phyloP scores from a whole-genome alignment of 2,113 vertebrate species.

The Chloebia gouldiae region DNA sequence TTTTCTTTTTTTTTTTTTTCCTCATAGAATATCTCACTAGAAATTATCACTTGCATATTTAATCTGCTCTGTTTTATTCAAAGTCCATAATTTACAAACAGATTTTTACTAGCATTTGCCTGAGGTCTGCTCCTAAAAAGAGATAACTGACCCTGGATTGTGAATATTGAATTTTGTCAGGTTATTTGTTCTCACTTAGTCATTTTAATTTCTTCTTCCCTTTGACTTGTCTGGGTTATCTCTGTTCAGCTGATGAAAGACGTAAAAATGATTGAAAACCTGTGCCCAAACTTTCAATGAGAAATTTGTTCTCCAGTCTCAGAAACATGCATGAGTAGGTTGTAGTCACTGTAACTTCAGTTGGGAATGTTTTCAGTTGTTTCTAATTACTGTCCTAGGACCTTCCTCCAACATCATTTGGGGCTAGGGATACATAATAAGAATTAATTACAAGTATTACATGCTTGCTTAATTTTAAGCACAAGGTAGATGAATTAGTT shows the following conservation, averaged over 20 bases:
- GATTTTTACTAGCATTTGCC: conserved; percentile 33
- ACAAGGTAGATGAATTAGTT: not conserved
- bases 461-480: not conserved
- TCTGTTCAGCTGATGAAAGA: not conserved
- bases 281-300: not conserved
- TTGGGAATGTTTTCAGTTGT: not conserved
- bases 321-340: not conserved
- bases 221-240: not conserved
- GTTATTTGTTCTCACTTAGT: not conserved
- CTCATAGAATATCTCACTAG: not conserved
- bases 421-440: not conserved
- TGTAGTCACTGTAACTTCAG: not conserved
- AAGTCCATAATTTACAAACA: conserved; percentile 49
- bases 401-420: not conserved
- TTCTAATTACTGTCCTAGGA: not conserved
- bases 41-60: conserved; percentile 25
- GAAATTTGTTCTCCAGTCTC: not conserved
- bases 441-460: not conserved
- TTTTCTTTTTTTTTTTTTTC: not conserved
- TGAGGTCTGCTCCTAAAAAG: not conserved
- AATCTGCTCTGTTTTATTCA: conserved; percentile 11
- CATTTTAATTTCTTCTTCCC: not conserved
- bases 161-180: not conserved
- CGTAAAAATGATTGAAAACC: not conserved
- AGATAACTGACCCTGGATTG: not conserved